phyloP scores from a whole-genome alignment of 1,140 invertebrate genomes.

The Trachymyrmex septentrionalis region DNA sequence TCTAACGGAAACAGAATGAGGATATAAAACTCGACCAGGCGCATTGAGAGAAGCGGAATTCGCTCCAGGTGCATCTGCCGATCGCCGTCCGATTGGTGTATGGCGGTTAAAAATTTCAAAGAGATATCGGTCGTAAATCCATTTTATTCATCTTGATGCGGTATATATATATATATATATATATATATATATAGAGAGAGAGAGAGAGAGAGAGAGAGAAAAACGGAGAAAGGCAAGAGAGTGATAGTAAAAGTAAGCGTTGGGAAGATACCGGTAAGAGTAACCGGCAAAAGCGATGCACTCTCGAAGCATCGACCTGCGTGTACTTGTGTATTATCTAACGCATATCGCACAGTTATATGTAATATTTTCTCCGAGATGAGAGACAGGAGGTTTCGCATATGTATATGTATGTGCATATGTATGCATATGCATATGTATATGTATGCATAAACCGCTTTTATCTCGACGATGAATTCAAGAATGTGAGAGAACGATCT shows the following conservation, averaged over 20 bases:
- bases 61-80: conserved; percentile 16
- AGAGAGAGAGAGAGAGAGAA: neutral
- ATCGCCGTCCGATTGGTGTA: neutral
- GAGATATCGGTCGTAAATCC: neutral
- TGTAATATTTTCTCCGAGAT: neutral
- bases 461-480: conserved; percentile 22
- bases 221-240: conserved; percentile 8
- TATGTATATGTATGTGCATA: neutral
- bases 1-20: neutral
- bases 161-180: too few relatives aligned
- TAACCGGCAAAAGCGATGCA: conserved; percentile 10
- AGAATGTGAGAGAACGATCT: conserved; percentile 20
- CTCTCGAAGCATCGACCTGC: conserved; percentile 14
- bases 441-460: neutral
- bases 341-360: conserved; percentile 38
- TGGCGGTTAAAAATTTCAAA: conserved; percentile 9
- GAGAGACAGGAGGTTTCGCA: neutral
- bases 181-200: neutral
- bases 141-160: too few relatives aligned
- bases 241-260: conserved; percentile 44
- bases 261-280: conserved; percentile 9
- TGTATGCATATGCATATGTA: neutral
- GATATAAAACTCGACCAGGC: conserved; percentile 27
- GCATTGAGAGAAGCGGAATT: conserved; percentile 11
- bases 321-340: conserved; percentile 44